Evolutionary conservation across 2,888 invertebrate genomes (phyloP).

Genomic region (Diplolepis rosae): DNA sequence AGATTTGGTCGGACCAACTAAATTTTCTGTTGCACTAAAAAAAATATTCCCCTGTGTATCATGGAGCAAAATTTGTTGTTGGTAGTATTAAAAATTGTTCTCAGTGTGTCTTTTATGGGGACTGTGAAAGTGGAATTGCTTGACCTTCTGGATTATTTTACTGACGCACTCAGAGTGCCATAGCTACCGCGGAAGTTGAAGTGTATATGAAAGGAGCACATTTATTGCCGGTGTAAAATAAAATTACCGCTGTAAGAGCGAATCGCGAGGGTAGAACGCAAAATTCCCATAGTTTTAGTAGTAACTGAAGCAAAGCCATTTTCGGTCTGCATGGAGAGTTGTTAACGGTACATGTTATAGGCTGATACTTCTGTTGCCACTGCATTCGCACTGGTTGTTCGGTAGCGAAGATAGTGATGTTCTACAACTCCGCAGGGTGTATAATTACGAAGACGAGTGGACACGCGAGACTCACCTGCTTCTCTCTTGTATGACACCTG

Average conservation of each 20-base stretch:
- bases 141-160: constrained; percentile 27
- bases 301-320: constrained; percentile 63
- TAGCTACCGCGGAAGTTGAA: constrained; percentile 57
- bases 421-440: constrained; percentile 37
- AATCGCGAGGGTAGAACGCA: constrained; percentile 48
- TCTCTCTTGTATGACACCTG: constrained; percentile 6
- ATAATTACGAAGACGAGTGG: constrained; percentile 43
- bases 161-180: constrained; percentile 32
- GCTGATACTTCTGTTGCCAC: constrained; percentile 39
- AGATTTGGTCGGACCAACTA: too few species aligned
- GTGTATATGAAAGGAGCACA: constrained; percentile 58
- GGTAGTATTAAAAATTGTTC: too few species aligned
- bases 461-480: constrained; percentile 33
- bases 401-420: constrained; percentile 39
- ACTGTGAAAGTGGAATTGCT: neutral
- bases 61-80: too few species aligned
- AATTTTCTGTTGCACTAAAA: too few species aligned
- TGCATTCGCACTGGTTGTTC: constrained; percentile 30
- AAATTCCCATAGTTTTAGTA: constrained; percentile 68
- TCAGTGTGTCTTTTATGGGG: neutral
- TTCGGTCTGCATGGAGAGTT: constrained; percentile 61
- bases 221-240: constrained; percentile 68
- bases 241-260: constrained; percentile 63
- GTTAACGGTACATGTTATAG: constrained; percentile 50
- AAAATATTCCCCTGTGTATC: too few species aligned